phyloP scores from a whole-genome alignment of 2,113 vertebrate species.

The Oreochromis niloticus region DNA sequence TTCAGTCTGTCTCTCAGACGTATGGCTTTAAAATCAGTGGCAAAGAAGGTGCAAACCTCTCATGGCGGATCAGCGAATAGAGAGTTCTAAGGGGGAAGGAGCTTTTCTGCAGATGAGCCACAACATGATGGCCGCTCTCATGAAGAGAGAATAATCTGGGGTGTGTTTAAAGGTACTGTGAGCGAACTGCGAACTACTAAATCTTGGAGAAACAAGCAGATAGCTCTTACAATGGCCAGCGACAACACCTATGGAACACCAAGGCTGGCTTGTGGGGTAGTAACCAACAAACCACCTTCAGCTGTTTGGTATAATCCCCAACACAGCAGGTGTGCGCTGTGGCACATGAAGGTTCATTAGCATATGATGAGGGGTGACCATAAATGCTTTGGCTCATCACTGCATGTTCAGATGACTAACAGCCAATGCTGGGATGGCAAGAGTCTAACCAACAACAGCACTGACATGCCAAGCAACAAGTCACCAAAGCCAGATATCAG shows the following conservation, averaged over 20 bases:
- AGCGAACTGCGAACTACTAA: neutral
- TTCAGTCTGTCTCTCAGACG: conserved; percentile 8
- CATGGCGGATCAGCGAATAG: neutral
- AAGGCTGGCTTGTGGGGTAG: neutral
- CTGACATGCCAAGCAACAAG: neutral
- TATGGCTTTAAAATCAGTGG: conserved; percentile 52
- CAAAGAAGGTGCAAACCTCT: neutral
- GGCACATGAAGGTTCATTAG: neutral
- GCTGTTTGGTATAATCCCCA: neutral
- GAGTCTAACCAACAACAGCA: neutral
- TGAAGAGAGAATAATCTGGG: neutral
- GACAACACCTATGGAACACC: neutral
- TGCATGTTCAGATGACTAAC: neutral
- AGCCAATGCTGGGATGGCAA: neutral
- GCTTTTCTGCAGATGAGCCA: neutral
- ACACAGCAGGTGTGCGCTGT: neutral
- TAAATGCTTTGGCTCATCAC: neutral
- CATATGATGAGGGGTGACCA: neutral
- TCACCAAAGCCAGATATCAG: neutral
- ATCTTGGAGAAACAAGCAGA: fast-evolving
- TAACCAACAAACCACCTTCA: neutral
- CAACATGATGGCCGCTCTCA: neutral
- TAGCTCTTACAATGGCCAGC: neutral
- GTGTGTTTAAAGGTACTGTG: neutral
- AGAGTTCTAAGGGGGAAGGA: neutral